Base-by-base conservation (phyloP, 1,140 invertebrate genomes). In the Popillia japonica region DNA sequence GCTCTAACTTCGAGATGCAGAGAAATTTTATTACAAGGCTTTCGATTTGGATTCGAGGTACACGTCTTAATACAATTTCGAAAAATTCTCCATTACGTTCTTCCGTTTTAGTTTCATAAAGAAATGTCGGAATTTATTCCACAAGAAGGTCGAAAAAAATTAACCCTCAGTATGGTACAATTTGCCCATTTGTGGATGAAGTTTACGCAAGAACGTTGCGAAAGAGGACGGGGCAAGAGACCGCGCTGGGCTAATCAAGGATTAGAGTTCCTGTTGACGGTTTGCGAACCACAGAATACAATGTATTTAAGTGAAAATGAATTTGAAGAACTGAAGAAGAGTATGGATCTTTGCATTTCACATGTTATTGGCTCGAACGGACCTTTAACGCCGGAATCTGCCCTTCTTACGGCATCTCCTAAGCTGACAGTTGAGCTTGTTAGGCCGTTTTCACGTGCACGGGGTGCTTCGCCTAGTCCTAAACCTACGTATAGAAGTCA, bases 121-220 rank as follows among this genome's bases (percentile, higher is more conserved):
- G 95, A 96, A 86, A 89, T 95, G 73, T 92, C 91, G 14, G 85
- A 86, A 72, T 80, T 82, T 44, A 73, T 85, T 10, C 80, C 83
- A 0, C 55, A 76, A 40, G 80, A 85, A 34, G 79, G 74, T 10
- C 79, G 83, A 8, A 75, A 80, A 48, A 81, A 82, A 82, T 61
- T 86, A 8, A 81, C 83, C 0, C 40, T 80, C 17, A 84, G 83
- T 78, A 89, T 96, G 68, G 91, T 96, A 0, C 87, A 90, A 72
- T 96, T 97, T 87, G 94, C 95, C 2, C 89, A 91, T 78, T 90
- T 94, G 81, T 98, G 96, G 96, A 97, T 97, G 94, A 89, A 90
- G 48, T 97, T 97, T 86, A 95, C 95, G 0, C 90, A 91, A 79
- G 91, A 92, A 79, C 89, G 93, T 40, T 97, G 95, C 85, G 96